These are phyloP conservation scores for Nemotelus pantherinus DNA, from an alignment of 2,888 invertebrate genomes.

Conservation along the genomic window DNA sequence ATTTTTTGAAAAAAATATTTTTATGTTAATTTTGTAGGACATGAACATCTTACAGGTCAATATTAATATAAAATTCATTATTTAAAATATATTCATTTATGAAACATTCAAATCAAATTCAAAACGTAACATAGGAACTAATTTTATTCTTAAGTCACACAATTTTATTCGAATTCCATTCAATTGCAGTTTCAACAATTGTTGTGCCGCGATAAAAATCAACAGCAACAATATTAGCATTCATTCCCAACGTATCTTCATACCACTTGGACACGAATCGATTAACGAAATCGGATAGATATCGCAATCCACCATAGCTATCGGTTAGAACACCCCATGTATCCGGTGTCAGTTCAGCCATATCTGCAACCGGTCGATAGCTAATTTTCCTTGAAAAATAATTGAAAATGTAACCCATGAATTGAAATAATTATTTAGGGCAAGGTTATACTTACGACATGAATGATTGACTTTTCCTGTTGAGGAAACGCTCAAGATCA, in stretches of 20 bases:
- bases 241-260: slow-evolving; percentile 66
- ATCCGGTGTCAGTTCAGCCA: slow-evolving; percentile 76
- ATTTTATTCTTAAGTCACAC: slow-evolving; percentile 26
- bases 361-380: slow-evolving; percentile 68
- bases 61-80: no score
- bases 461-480: slow-evolving; percentile 58
- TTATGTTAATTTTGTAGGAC: no score
- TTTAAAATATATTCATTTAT: no score
- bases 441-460: slow-evolving; percentile 60
- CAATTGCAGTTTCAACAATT: slow-evolving; percentile 66
- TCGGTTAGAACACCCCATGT: slow-evolving; percentile 69
- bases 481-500: slow-evolving; percentile 68
- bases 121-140: no score
- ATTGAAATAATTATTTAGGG: slow-evolving; percentile 54
- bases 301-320: slow-evolving; percentile 69
- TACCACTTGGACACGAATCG: slow-evolving; percentile 71
- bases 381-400: slow-evolving; percentile 55
- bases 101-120: no score
- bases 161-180: slow-evolving; percentile 59
- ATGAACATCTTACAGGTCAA: no score
- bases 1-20: no score
- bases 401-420: not conserved
- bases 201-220: slow-evolving; percentile 72
- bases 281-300: slow-evolving; percentile 72
- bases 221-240: slow-evolving; percentile 71